Evolutionary conservation across 2,797 vertebrate species (phyloP).

Genomic region (Chromobotia macracanthus): DNA sequence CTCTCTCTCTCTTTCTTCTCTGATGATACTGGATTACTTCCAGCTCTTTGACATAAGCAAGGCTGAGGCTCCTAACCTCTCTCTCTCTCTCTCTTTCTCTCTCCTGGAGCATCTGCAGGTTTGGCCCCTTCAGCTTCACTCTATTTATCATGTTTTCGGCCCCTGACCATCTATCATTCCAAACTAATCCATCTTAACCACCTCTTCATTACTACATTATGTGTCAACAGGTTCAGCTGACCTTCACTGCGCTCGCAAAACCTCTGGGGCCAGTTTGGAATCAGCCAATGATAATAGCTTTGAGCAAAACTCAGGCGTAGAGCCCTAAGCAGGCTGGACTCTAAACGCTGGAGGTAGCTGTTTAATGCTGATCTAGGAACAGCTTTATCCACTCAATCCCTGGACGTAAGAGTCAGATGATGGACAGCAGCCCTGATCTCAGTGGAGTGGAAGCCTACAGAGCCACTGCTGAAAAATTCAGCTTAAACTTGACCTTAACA

Average conservation of each 20-base stretch:
- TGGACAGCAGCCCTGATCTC: background rate
- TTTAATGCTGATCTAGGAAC: conserved; percentile 25
- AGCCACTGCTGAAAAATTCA: no score
- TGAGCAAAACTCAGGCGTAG: conserved; percentile 16
- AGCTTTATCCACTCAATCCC: conserved; percentile 14
- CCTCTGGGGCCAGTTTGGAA: conserved; percentile 25
- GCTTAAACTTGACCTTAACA: no score
- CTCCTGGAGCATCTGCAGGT: conserved; percentile 66
- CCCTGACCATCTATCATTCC: conserved; percentile 49
- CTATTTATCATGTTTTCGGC: conserved; percentile 69
- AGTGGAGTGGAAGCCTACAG: background rate
- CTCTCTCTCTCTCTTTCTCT: no score
- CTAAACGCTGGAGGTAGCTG: background rate
- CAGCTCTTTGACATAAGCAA: conserved; percentile 69
- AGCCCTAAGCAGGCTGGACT: background rate
- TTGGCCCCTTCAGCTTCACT: conserved; percentile 66
- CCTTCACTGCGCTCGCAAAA: conserved; percentile 41
- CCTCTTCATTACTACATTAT: conserved; percentile 52
- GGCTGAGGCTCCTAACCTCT: conserved; percentile 55
- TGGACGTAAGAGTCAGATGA: background rate
- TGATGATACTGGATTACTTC: conserved; percentile 53
- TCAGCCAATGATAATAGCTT: conserved; percentile 14
- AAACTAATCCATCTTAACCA: conserved; percentile 66
- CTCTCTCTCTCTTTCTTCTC: background rate
- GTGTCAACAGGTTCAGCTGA: conserved; percentile 41